Evolutionary conservation across 2,888 invertebrate genomes (phyloP).

Genomic region (Choreutis nemorana): DNA sequence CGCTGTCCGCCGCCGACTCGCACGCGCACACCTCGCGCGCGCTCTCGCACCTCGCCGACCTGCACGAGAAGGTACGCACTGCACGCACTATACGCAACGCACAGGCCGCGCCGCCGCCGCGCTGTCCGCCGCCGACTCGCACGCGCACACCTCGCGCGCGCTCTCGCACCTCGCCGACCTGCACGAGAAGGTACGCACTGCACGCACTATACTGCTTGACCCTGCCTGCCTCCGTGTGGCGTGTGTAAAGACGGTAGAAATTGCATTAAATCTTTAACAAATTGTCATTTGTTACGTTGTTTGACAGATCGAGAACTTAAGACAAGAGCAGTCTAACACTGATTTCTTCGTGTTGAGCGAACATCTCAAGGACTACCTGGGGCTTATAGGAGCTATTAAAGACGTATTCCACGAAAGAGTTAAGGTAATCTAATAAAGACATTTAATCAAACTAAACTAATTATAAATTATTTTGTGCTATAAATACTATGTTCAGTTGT

Average conservation of each 20-base stretch:
- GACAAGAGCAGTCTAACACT: conserved; percentile 92
- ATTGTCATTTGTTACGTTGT: neutral
- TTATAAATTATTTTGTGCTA: no score
- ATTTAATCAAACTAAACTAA: no score
- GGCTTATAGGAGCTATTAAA: conserved; percentile 90
- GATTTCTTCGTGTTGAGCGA: conserved; percentile 96
- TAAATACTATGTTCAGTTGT: no score
- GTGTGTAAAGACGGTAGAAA: no score
- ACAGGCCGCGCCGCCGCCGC: conserved; percentile 87
- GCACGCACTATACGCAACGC: no score
- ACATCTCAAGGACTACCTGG: conserved; percentile 93
- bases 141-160: conserved; percentile 88
- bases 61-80: conserved; percentile 52
- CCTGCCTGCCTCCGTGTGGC: no score
- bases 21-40: conserved; percentile 91
- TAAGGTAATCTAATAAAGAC: conserved; percentile 60
- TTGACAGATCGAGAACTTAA: conserved; percentile 79
- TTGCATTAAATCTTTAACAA: no score
- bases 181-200: conserved; percentile 40
- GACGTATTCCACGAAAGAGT: conserved; percentile 80
- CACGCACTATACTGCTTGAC: no score
- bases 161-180: conserved; percentile 89
- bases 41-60: conserved; percentile 87
- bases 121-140: conserved; percentile 92
- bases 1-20: conserved; percentile 90